Evolutionary conservation across 2,888 invertebrate genomes (phyloP).

Genomic region (Drosophila infuscata): DNA sequence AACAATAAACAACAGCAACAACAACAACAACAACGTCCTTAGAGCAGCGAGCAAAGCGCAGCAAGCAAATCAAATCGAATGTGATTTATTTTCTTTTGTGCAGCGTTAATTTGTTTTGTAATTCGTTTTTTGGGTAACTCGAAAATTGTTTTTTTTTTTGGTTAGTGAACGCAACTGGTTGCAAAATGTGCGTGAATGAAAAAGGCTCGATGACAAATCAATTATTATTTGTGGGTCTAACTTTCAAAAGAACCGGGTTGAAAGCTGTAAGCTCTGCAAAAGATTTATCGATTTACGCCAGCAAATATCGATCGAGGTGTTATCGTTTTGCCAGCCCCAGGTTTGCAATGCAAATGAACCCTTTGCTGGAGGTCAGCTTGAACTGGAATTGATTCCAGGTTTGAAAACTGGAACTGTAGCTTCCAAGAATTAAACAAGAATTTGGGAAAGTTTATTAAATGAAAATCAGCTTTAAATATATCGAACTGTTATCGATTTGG

Average conservation of each 20-base stretch:
- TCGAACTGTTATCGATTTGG: too few relatives aligned
- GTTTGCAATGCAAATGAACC: neutral
- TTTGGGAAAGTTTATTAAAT: neutral
- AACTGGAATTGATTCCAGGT: neutral
- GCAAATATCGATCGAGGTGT: neutral
- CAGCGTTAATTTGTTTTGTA: constrained; percentile 79
- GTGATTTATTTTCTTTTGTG: constrained; percentile 55
- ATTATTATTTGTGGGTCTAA: neutral
- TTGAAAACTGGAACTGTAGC: neutral
- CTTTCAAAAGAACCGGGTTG: neutral
- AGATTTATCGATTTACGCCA: neutral
- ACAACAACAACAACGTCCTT: constrained; percentile 64
- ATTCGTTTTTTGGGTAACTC: constrained; percentile 66
- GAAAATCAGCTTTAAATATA: neutral
- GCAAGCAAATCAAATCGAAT: constrained; percentile 82
- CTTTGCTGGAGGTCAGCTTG: neutral
- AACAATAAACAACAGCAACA: constrained; percentile 23
- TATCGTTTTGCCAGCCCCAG: neutral
- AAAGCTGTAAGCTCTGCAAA: neutral
- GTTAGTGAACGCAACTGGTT: constrained; percentile 44
- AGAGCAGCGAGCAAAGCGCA: constrained; percentile 75
- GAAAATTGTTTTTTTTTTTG: constrained; percentile 3
- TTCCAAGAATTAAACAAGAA: neutral
- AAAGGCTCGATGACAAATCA: neutral
- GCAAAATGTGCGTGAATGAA: constrained; percentile 20